Evolutionary conservation across 2,888 invertebrate species (phyloP).

Genomic region (Lutraria lutraria): DNA sequence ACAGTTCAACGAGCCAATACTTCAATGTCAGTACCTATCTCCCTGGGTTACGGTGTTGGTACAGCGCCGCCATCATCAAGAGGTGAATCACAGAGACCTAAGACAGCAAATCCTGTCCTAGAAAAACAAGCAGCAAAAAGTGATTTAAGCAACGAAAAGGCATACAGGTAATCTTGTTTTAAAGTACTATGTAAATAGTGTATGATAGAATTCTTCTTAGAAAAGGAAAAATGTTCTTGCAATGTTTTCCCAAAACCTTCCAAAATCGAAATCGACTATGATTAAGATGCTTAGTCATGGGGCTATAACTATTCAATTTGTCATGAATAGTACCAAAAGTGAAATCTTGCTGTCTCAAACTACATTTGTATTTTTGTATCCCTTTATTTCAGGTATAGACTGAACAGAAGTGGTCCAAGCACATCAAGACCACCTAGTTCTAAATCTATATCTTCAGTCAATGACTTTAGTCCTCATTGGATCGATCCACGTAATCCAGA

Average conservation of each 20-base stretch:
- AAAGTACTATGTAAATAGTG: neutral
- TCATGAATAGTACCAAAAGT: too few species aligned
- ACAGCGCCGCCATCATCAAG: slow-evolving; percentile 53
- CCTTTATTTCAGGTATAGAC: slow-evolving; percentile 59
- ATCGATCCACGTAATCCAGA: slow-evolving; percentile 81
- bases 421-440: slow-evolving; percentile 62
- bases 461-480: slow-evolving; percentile 73
- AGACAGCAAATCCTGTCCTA: slow-evolving; percentile 69
- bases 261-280: too few species aligned
- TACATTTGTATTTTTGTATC: too few species aligned
- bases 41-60: slow-evolving; percentile 54
- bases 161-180: slow-evolving; percentile 76
- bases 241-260: too few species aligned
- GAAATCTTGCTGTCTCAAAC: too few species aligned
- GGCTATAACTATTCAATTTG: too few species aligned
- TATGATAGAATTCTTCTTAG: neutral
- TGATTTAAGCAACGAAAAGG: slow-evolving; percentile 76
- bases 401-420: slow-evolving; percentile 46
- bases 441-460: slow-evolving; percentile 59
- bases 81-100: slow-evolving; percentile 62
- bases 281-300: too few species aligned
- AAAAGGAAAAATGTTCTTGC: too few species aligned
- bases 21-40: slow-evolving; percentile 65
- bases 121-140: slow-evolving; percentile 68
- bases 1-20: slow-evolving; percentile 69